Base-by-base conservation (phyloP, 2,113 vertebrate species). In the Istiophorus platypterus region DNA sequence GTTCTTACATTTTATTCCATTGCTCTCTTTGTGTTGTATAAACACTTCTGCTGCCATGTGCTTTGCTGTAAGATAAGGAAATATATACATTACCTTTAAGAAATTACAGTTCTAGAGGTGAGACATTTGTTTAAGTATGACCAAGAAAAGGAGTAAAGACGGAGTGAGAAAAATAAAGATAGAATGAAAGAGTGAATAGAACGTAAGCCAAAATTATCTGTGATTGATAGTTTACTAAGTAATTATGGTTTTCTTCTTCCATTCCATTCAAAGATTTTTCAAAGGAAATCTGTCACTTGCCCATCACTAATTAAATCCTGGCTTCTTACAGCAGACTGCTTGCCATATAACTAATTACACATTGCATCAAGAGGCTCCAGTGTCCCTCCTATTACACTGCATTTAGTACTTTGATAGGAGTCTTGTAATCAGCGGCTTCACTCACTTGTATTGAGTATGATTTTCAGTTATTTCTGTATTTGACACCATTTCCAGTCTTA, bases 401-500 rank as follows among this genome's bases (percentile, higher is more conserved):
- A 62, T 65, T 4, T 69, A 22, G 24, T 42, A 26, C 41, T 79
- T 75, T 78, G 20, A 85, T 62, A 49, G 63, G 26, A 82, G 54
- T 56, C 52, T 34, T 56, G 47, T 65, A 54, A 85, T 85, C 54
- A 73, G 42, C 80, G 37, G 1, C 51, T 69, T 18, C 2, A 42
- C 65, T 64, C 24, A 20, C 24, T 78, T 80, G 1, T 67, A 64
- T 77, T 78, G n/a, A 72, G 22, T 86, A 72, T 72, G 9, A 77
- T 78, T 81, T 79, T 11, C 34, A 73, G 1, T 80, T 67, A 26
- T 77, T 69, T 49, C 20, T 9, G 0, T 71, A 29, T 59, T 65
- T 15, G 14, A 82, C 57, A 80, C 7, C 9, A 29, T 71, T 79
- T 54, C 24, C 75, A 29, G 24, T 45, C 47, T 69, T n/a, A 34